These are phyloP conservation scores for Terrapene triunguis DNA, from an alignment of 2,113 vertebrate species.

Conservation along the genomic window DNA sequence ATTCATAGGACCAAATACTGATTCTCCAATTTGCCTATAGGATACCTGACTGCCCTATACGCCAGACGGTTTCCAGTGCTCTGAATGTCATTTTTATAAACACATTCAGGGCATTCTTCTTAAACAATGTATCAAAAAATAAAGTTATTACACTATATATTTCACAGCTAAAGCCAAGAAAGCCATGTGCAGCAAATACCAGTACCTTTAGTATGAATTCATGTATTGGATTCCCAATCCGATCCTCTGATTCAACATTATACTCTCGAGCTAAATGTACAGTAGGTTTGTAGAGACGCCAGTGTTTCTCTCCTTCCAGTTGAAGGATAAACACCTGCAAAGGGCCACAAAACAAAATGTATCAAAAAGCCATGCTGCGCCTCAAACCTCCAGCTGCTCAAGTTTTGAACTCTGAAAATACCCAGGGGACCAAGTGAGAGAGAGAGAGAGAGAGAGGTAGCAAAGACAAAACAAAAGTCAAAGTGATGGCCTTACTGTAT, in stretches of 20 bases:
- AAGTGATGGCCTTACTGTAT: not conserved
- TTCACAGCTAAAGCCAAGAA: not conserved
- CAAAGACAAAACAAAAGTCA: rapidly evolving
- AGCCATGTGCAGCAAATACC: rapidly evolving
- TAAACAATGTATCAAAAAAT: not conserved
- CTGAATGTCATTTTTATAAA: not conserved
- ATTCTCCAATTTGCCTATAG: not conserved
- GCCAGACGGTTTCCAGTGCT: not conserved
- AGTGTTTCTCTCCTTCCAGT: constrained; percentile 92
- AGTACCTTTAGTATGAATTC: constrained; percentile 89
- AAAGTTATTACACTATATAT: not conserved
- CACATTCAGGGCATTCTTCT: not conserved
- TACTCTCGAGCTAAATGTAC: constrained; percentile 89
- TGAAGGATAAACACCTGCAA: constrained; percentile 92
- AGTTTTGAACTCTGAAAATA: not conserved
- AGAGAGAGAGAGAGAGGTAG: not conserved
- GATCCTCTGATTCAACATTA: constrained; percentile 82
- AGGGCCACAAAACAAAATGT: not conserved
- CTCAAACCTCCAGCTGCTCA: not conserved
- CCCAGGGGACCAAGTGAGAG: not conserved
- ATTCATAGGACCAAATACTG: not conserved
- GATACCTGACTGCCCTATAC: not conserved
- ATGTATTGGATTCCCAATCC: constrained; percentile 87
- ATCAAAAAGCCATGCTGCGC: not conserved
- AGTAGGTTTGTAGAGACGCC: constrained; percentile 88